phyloP scores from a whole-genome alignment of 37 sponge, comb jelly and placozoan genomes.

The Mnemiopsis leidyi region DNA sequence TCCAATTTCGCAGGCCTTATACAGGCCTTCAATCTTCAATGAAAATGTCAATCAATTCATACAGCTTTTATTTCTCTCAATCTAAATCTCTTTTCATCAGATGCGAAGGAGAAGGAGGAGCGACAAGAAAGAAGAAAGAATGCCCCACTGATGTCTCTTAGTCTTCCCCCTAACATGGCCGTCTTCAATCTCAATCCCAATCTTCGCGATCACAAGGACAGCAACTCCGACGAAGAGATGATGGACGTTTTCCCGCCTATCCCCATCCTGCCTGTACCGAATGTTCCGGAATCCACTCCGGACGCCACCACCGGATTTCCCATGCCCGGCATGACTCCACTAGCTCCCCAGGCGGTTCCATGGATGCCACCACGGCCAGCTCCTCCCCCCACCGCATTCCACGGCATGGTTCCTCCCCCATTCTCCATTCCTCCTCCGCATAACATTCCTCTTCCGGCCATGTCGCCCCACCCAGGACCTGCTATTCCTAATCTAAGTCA shows the following conservation, averaged over 20 bases:
- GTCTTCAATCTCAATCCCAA: not conserved
- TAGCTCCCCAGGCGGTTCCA: slow-evolving; percentile 7
- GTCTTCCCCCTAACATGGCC: not conserved
- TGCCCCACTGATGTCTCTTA: slow-evolving; percentile 1
- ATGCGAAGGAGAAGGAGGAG: not conserved
- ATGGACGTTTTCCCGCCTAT: slow-evolving; percentile 32
- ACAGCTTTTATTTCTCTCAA: too few species aligned
- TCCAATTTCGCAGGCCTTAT: too few species aligned
- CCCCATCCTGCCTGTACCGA: slow-evolving; percentile 40
- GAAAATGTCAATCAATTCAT: too few species aligned
- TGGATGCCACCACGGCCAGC: not conserved
- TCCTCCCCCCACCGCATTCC: not conserved
- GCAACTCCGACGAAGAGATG: slow-evolving; percentile 24
- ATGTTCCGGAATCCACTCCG: not conserved
- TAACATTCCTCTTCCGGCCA: not conserved
- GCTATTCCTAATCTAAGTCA: not conserved
- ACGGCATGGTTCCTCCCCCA: not conserved
- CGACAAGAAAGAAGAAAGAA: not conserved
- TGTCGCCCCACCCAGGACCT: not conserved
- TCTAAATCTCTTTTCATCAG: slow-evolving; percentile 35
- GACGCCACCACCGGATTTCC: not conserved
- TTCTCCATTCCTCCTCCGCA: not conserved
- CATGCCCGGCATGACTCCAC: not conserved
- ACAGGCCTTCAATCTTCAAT: too few species aligned
- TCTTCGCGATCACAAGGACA: not conserved